Evolutionary conservation across 2,113 vertebrate genomes (phyloP).

Genomic region (Protobothrops mucrosquamatus): DNA sequence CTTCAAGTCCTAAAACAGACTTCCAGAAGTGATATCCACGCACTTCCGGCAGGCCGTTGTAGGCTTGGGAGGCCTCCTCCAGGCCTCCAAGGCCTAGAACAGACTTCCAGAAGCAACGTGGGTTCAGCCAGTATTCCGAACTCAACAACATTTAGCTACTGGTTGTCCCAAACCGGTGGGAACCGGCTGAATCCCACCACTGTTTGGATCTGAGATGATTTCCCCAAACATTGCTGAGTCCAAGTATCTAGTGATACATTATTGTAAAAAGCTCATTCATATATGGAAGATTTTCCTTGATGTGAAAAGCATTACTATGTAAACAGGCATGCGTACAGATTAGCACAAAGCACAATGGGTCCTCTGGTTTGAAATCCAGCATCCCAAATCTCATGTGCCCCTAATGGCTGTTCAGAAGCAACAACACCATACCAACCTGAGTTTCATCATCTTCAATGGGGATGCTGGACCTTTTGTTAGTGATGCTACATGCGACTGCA

Average conservation of each 20-base stretch:
- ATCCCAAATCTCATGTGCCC: neutral
- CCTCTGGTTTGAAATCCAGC: neutral
- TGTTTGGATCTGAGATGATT: neutral
- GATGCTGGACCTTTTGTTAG: neutral
- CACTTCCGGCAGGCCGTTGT: too few relatives aligned
- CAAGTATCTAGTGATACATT: neutral
- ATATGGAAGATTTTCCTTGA: neutral
- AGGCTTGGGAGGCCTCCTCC: too few relatives aligned
- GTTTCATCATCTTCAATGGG: neutral
- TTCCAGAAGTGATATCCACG: too few relatives aligned
- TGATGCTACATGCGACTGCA: neutral
- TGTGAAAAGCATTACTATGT: neutral
- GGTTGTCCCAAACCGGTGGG: too few relatives aligned
- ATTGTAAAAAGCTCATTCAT: neutral
- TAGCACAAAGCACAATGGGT: neutral
- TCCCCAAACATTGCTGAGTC: neutral
- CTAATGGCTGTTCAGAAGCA: neutral
- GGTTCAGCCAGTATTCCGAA: too few relatives aligned
- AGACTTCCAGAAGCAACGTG: too few relatives aligned
- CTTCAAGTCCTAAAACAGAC: too few relatives aligned
- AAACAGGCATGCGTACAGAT: neutral
- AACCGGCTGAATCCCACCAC: too few relatives aligned
- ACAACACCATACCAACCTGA: neutral
- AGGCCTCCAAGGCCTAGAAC: too few relatives aligned
- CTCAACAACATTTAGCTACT: too few relatives aligned